These are phyloP conservation scores for Leptinotarsa haldemani DNA, from an alignment of 2,888 invertebrate genomes.

Conservation along the genomic window DNA sequence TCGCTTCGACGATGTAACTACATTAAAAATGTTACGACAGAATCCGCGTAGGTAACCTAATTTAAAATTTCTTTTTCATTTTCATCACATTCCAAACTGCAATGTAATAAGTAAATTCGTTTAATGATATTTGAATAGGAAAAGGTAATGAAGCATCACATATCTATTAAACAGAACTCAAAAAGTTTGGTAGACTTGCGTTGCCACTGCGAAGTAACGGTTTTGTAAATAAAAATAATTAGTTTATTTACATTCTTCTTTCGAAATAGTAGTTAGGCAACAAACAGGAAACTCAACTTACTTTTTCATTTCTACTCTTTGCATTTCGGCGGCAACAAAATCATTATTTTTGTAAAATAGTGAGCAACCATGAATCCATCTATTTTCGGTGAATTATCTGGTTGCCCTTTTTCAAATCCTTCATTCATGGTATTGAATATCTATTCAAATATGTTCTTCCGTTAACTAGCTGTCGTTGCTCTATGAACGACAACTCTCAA, in stretches of 20 bases:
- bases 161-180: too few relatives aligned
- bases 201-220: too few relatives aligned
- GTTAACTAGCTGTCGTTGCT: too few relatives aligned
- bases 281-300: not conserved
- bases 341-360: not conserved
- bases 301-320: not conserved
- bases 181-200: too few relatives aligned
- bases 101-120: too few relatives aligned
- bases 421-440: not conserved
- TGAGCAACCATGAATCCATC: not conserved
- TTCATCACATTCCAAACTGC: not conserved
- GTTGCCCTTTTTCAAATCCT: not conserved
- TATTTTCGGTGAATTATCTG: not conserved
- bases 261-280: too few relatives aligned
- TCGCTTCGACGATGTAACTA: not conserved
- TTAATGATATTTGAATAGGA: too few relatives aligned
- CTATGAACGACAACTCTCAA: too few relatives aligned
- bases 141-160: too few relatives aligned
- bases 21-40: constrained; percentile 19
- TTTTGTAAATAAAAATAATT: too few relatives aligned
- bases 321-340: not conserved
- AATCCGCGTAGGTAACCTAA: constrained; percentile 35
- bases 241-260: too few relatives aligned
- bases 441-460: too few relatives aligned
- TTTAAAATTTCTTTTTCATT: constrained; percentile 21